Percentiles rank a stretch among this genome's conserved stretches.
Conservation (phyloP, 1,140 invertebrate species). For the Antheraea mylitta region DNA sequence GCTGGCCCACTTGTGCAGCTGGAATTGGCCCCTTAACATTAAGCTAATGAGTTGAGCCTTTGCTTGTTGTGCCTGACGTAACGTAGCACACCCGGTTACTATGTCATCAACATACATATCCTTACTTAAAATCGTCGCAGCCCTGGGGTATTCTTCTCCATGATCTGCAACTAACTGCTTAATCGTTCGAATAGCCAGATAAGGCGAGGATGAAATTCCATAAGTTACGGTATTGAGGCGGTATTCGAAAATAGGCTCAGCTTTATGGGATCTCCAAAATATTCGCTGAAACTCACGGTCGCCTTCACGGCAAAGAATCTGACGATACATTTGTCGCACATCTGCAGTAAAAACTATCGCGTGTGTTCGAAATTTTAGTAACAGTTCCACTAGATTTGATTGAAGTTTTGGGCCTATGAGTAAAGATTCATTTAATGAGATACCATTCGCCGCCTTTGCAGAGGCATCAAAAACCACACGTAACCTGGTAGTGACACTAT, state of each 20-base stretch:
- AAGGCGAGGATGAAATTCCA: neutral
- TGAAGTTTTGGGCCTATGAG: constrained; percentile 2
- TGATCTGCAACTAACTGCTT: neutral
- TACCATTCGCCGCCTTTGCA: neutral
- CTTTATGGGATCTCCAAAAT: neutral
- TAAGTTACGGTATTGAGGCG: neutral
- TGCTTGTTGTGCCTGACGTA: neutral
- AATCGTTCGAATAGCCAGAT: neutral
- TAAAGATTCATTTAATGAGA: neutral
- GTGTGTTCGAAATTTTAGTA: neutral
- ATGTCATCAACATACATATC: neutral
- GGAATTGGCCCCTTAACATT: neutral
- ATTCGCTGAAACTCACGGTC: neutral
- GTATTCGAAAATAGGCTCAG: neutral
- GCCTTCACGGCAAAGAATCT: neutral
- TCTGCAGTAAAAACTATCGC: neutral
- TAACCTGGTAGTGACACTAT: neutral
- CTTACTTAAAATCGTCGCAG: neutral
- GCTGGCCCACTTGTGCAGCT: neutral
- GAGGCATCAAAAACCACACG: neutral
- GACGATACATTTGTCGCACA: neutral
- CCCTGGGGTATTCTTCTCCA: neutral
- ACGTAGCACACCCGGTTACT: neutral
- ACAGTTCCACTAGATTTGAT: neutral
- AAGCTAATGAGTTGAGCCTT: neutral